These are phyloP conservation scores for Standfussiana lucernea DNA, from an alignment of 2,888 invertebrate genomes.

Conservation along the genomic window DNA sequence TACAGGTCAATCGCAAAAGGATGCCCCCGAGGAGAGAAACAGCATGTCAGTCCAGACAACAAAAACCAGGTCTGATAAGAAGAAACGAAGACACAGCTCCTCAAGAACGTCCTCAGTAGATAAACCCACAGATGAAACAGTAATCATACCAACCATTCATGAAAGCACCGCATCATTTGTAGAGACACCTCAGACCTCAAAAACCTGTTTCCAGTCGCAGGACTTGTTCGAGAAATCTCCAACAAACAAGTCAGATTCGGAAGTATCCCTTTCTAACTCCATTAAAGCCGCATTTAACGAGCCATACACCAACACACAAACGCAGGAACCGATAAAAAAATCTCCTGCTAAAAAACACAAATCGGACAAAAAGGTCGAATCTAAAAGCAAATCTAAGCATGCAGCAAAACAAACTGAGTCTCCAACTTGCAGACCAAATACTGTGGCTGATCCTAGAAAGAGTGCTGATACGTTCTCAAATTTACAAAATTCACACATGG, in stretches of 20 bases:
- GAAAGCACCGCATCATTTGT: not conserved
- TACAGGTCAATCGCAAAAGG: slow-evolving; percentile 10
- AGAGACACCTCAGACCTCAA: not conserved
- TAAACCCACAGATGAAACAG: slow-evolving; percentile 10
- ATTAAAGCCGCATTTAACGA: slow-evolving; percentile 31
- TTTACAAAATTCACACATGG: not conserved
- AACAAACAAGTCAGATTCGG: not conserved
- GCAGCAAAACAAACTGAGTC: not conserved
- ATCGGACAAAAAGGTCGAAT: not conserved
- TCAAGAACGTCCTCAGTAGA: not conserved
- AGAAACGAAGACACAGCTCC: slow-evolving; percentile 9
- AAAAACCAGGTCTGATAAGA: not conserved
- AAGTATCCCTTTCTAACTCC: slow-evolving; percentile 33
- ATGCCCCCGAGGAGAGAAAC: not conserved
- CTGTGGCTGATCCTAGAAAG: not conserved
- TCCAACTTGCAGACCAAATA: not conserved
- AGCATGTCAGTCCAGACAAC: slow-evolving; percentile 12
- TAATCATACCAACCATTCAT: slow-evolving; percentile 12
- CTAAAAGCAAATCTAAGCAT: slow-evolving; percentile 1
- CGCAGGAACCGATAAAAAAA: not conserved
- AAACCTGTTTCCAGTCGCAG: not conserved
- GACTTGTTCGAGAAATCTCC: not conserved
- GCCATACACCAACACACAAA: not conserved
- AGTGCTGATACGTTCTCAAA: not conserved
- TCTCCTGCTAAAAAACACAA: slow-evolving; percentile 18